Percentiles rank a stretch among this genome's conserved stretches.
phyloP scores from a whole-genome alignment of 1,140 invertebrate species.

The Zaprionus africanus region DNA sequence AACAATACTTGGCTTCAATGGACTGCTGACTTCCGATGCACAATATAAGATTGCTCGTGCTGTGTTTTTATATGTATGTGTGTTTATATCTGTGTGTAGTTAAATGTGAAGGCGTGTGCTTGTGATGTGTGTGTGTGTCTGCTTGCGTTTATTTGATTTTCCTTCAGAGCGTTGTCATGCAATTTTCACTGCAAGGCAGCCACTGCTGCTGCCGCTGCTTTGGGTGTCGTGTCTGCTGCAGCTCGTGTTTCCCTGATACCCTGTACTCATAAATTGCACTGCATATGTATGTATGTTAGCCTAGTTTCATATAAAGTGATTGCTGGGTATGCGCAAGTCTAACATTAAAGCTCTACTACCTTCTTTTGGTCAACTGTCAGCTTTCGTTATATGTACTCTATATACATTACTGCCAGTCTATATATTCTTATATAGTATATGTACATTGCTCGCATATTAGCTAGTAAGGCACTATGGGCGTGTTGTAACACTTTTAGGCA shows the following conservation, averaged over 20 bases:
- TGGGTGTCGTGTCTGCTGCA: slow-evolving; percentile 29
- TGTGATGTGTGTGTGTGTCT: slow-evolving; percentile 18
- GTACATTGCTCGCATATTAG: slow-evolving; percentile 17
- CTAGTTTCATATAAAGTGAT: background rate
- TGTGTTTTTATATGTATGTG: slow-evolving; percentile 1
- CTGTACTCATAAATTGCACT: slow-evolving; percentile 1
- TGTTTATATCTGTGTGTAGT: background rate
- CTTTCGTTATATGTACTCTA: slow-evolving; percentile 24
- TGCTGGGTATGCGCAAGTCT: slow-evolving; percentile 2
- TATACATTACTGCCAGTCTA: background rate
- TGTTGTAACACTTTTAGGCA: background rate
- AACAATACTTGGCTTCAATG: slow-evolving; percentile 54
- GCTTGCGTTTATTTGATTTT: slow-evolving; percentile 41
- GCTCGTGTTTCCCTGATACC: slow-evolving; percentile 17
- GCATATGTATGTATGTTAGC: too few relatives aligned
- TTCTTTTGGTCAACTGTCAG: slow-evolving; percentile 51
- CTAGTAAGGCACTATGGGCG: slow-evolving; percentile 22
- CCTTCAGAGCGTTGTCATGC: slow-evolving; percentile 68
- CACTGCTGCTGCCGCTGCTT: slow-evolving; percentile 16
- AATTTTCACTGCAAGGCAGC: slow-evolving; percentile 60
- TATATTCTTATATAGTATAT: slow-evolving; percentile 8
- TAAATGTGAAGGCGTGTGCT: too few relatives aligned
- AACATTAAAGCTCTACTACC: background rate
- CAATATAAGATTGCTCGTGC: slow-evolving; percentile 56
- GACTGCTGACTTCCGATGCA: slow-evolving; percentile 66